Evolutionary conservation across 2,888 invertebrate genomes (phyloP).

Genomic region (Helleia helle): DNA sequence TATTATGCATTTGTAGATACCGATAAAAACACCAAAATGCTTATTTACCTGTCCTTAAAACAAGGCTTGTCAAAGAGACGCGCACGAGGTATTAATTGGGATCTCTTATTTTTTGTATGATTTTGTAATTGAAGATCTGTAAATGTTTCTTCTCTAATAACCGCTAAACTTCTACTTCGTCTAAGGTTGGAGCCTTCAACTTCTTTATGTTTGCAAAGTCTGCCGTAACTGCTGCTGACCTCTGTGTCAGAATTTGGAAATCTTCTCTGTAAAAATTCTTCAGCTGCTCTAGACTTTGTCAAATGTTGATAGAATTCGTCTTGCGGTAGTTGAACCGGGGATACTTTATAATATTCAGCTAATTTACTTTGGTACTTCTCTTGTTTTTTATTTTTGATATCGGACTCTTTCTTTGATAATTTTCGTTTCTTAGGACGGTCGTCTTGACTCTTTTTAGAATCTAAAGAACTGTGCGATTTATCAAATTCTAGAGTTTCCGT

Average conservation of each 20-base stretch:
- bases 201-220: conserved; percentile 64
- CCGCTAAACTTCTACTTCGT: conserved; percentile 81
- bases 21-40: neutral
- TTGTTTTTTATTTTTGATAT: conserved; percentile 55
- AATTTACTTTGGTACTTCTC: conserved; percentile 66
- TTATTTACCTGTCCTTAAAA: conserved; percentile 79
- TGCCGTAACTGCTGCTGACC: conserved; percentile 63
- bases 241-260: conserved; percentile 64
- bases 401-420: conserved; percentile 50
- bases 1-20: too few species aligned
- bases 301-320: conserved; percentile 68
- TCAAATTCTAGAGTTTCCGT: conserved; percentile 67
- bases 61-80: conserved; percentile 84
- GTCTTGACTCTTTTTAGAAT: conserved; percentile 54
- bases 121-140: conserved; percentile 79
- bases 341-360: conserved; percentile 58
- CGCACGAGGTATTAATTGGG: conserved; percentile 86
- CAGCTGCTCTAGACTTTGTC: conserved; percentile 60
- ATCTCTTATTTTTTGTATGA: conserved; percentile 77
- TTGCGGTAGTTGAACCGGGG: conserved; percentile 60
- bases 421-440: conserved; percentile 64
- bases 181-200: conserved; percentile 74
- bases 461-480: conserved; percentile 52
- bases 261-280: conserved; percentile 57
- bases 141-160: conserved; percentile 84